These are phyloP conservation scores for Tachuris rubrigastra DNA, from an alignment of 2,113 vertebrate genomes.

Conservation along the genomic window DNA sequence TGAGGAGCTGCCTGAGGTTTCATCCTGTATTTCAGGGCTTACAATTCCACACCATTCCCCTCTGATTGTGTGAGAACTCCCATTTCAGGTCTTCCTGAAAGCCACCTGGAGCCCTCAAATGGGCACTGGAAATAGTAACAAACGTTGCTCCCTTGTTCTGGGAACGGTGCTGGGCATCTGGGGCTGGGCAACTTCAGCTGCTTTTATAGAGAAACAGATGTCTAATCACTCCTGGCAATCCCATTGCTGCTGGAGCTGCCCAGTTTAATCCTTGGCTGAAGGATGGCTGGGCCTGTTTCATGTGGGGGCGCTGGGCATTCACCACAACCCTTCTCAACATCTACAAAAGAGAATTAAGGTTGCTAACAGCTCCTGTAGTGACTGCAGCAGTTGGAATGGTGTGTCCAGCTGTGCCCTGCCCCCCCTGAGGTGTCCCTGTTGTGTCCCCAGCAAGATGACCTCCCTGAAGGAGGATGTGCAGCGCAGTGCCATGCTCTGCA, in stretches of 20 bases:
- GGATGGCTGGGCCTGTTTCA: neutral
- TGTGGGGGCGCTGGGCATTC: rapidly evolving
- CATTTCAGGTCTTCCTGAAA: neutral
- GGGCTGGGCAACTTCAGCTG: neutral
- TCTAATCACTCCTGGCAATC: neutral
- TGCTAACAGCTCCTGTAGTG: neutral
- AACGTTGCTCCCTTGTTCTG: rapidly evolving
- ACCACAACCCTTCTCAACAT: neutral
- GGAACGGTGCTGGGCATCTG: neutral
- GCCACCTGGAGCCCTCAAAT: neutral
- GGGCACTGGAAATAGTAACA: neutral
- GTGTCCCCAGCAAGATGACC: slow-evolving; percentile 91
- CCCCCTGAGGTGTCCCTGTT: neutral
- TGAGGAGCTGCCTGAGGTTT: neutral
- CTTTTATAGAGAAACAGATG: neutral
- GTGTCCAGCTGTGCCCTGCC: neutral
- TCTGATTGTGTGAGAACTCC: neutral
- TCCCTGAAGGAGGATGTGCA: slow-evolving; percentile 89
- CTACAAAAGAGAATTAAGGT: neutral
- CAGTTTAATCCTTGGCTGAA: neutral
- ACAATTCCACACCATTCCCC: neutral
- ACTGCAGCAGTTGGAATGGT: neutral
- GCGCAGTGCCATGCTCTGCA: slow-evolving; percentile 95
- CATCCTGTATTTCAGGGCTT: neutral
- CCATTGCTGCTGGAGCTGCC: neutral